phyloP scores from a whole-genome alignment of 2,888 invertebrate genomes.

The Clusia tigrina region DNA sequence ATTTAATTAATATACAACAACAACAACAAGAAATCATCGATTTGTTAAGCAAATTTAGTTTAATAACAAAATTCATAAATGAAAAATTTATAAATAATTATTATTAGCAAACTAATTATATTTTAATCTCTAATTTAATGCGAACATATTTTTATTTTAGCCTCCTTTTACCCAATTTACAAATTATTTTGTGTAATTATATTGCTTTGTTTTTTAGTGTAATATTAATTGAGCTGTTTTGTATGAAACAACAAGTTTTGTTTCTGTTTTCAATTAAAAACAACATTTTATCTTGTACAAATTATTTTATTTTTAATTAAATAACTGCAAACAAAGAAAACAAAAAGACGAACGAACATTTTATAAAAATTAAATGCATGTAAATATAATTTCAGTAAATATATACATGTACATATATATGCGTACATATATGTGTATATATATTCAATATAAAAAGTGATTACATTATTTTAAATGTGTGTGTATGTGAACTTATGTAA shows the following conservation, averaged over 20 bases:
- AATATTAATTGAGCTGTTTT: too few species aligned
- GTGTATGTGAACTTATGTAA: slow-evolving; percentile 38
- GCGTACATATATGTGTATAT: slow-evolving; percentile 27
- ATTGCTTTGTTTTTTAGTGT: not conserved
- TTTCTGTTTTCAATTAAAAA: slow-evolving; percentile 28
- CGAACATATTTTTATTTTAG: not conserved
- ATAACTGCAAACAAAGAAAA: slow-evolving; percentile 48
- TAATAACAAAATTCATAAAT: slow-evolving; percentile 18
- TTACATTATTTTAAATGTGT: slow-evolving; percentile 42
- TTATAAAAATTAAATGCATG: slow-evolving; percentile 20
- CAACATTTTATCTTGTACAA: not conserved
- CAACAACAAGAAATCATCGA: slow-evolving; percentile 9
- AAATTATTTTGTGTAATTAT: slow-evolving; percentile 2
- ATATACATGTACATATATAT: slow-evolving; percentile 33
- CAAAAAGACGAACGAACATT: slow-evolving; percentile 34
- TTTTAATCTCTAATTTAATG: slow-evolving; percentile 33
- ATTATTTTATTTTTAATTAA: slow-evolving; percentile 13
- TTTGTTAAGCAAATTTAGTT: slow-evolving; percentile 15
- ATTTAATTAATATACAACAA: not conserved
- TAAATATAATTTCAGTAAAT: slow-evolving; percentile 21
- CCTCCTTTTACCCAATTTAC: too few species aligned
- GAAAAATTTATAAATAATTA: slow-evolving; percentile 22
- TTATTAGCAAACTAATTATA: slow-evolving; percentile 31
- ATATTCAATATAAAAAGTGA: slow-evolving; percentile 17
- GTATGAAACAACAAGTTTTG: too few species aligned